Evolutionary conservation across 2,797 vertebrate genomes (phyloP), one percentile per base, ranked within the genome.

Genomic region (Crypturellus tataupa): DNA sequence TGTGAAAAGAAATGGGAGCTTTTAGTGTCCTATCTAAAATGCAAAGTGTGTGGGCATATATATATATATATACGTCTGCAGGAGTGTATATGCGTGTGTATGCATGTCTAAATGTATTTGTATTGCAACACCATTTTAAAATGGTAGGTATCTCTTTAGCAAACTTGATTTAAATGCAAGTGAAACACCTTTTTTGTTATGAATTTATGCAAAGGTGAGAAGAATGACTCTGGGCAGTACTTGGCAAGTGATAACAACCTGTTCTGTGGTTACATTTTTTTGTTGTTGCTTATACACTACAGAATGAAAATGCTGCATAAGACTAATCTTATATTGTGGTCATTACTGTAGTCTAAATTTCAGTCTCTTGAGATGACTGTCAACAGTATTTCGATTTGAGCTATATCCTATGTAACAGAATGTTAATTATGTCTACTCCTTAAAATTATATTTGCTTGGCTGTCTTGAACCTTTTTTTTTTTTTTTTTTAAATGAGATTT

Each of bases 381-480:
- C 56, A 77, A 6, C 76, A 7, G 20, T 92, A 17, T 80, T 93
- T 92, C 56, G 44, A 77, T 84, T 86, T 88, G 56, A 89, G 39
- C 59, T 77, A 42, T 89, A 6, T 95, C 63, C 40, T 85, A 20
- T 24, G 3, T 72, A 62, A 84, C 58, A n/a, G 62, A 33, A 8
- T 88, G 64, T 81, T 95, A 62, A 84, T 90, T 85, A 73, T 37
- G 27, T 53, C 27, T 84, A 9, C 35, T 84, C 56, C 80, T 86
- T 94, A 91, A 94, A 94, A 76, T 87, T 60, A 33, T 68, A 18
- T 79, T 85, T 73, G 35, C 51, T 89, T 84, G 70, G 39, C 63
- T 92, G 87, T 84, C 56, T 92, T 42, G 91, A 91, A 51, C n/a
- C n/a, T 92, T 91, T 94, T 12, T 64, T 27, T 29, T 86, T 82